Percentiles rank a stretch among this genome's conserved stretches.
Evolutionary conservation across 92 coral and sea anemone genomes (phyloP).

Genomic region (Zoanthus solanderi): DNA sequence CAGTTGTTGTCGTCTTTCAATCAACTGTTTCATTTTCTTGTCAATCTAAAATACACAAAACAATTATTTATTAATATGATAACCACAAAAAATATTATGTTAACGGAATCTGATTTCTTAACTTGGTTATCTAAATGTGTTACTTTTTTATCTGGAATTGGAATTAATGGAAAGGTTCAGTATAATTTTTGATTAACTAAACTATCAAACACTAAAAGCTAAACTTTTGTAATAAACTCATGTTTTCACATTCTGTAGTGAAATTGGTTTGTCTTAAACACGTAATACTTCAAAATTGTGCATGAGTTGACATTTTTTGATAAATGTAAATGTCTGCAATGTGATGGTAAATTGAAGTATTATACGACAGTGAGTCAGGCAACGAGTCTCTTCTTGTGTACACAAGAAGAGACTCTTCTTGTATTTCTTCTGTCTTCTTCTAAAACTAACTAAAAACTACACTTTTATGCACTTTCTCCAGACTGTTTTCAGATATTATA

Average conservation of each 20-base stretch:
- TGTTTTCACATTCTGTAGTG: background rate
- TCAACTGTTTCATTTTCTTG: slow-evolving; percentile 16
- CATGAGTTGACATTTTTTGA: background rate
- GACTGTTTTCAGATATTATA: too few species aligned
- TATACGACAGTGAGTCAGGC: too few species aligned
- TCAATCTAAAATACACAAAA: slow-evolving; percentile 22
- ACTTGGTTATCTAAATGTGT: background rate
- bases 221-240: background rate
- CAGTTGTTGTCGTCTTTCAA: slow-evolving; percentile 6
- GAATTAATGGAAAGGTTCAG: background rate
- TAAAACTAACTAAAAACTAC: too few species aligned
- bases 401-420: too few species aligned
- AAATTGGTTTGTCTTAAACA: background rate
- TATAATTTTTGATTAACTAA: background rate
- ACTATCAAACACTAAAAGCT: background rate
- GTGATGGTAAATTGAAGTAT: background rate
- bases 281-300: background rate
- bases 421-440: too few species aligned
- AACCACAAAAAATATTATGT: background rate
- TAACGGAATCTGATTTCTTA: background rate
- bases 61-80: background rate
- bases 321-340: background rate
- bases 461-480: too few species aligned
- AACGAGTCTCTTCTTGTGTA: too few species aligned
- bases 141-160: background rate